These are phyloP conservation scores for Ictidomys tridecemlineatus DNA, from an alignment of 2,113 vertebrate genomes.

Conservation along the genomic window DNA sequence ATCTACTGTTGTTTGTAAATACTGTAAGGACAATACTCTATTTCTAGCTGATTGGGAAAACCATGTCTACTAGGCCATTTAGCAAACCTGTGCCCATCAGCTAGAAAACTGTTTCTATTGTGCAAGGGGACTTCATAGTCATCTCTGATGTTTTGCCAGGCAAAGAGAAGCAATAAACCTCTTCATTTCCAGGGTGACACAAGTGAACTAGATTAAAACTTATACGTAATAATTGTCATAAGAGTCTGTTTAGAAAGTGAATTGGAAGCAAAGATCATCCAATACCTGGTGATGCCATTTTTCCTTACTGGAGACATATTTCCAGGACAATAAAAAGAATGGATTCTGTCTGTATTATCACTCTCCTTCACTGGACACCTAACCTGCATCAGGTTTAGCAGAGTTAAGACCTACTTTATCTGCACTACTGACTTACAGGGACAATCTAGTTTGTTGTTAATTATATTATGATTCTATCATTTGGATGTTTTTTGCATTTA, in stretches of 20 bases:
- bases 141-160: not conserved
- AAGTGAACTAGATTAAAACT: not conserved
- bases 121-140: not conserved
- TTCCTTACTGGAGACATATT: not conserved
- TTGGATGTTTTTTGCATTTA: not conserved
- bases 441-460: constrained; percentile 5
- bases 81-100: not conserved
- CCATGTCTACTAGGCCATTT: not conserved
- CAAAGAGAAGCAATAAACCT: not conserved
- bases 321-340: not conserved
- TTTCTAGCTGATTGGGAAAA: constrained; percentile 36
- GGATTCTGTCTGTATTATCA: not conserved
- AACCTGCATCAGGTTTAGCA: not conserved
- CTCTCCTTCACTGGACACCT: not conserved
- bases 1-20: constrained; percentile 34
- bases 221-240: not conserved
- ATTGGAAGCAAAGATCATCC: not conserved
- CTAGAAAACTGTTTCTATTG: constrained; percentile 20
- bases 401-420: not conserved
- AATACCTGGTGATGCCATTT: not conserved
- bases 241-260: constrained; percentile 51
- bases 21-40: not conserved
- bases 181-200: constrained; percentile 39
- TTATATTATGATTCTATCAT: not conserved
- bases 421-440: not conserved